These are phyloP conservation scores for Campaea margaritaria DNA, from an alignment of 2,888 invertebrate species.

Conservation along the genomic window DNA sequence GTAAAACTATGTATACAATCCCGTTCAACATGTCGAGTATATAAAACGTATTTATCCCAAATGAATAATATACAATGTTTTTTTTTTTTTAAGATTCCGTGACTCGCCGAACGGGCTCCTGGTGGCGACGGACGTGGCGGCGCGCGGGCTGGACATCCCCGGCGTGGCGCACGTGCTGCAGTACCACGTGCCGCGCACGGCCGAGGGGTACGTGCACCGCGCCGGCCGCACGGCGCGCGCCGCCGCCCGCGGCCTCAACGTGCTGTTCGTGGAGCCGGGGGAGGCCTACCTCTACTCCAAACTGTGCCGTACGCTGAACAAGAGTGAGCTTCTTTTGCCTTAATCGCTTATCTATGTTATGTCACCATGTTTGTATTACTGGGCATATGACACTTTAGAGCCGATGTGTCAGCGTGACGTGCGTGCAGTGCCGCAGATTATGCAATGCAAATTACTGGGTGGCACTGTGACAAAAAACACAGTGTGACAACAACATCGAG, in stretches of 20 bases:
- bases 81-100: slow-evolving; percentile 84
- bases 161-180: slow-evolving; percentile 97
- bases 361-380: too few species aligned
- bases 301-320: slow-evolving; percentile 84
- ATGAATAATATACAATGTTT: too few species aligned
- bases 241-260: slow-evolving; percentile 93
- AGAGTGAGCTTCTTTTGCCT: not conserved
- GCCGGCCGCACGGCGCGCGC: slow-evolving; percentile 98
- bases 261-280: slow-evolving; percentile 95
- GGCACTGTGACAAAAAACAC: too few species aligned
- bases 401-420: too few species aligned
- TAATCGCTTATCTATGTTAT: too few species aligned
- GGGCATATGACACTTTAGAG: too few species aligned
- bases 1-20: too few species aligned
- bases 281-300: slow-evolving; percentile 92
- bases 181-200: slow-evolving; percentile 97
- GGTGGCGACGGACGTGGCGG: slow-evolving; percentile 98
- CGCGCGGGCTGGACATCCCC: slow-evolving; percentile 98
- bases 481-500: too few species aligned
- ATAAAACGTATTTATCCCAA: too few species aligned
- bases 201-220: slow-evolving; percentile 98
- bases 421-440: too few species aligned
- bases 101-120: slow-evolving; percentile 90
- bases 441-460: too few species aligned
- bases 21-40: too few species aligned